Percentiles rank a stretch among this genome's conserved stretches.
Conservation (phyloP, 2,888 invertebrate genomes). For the Drosophila meridiana region DNA sequence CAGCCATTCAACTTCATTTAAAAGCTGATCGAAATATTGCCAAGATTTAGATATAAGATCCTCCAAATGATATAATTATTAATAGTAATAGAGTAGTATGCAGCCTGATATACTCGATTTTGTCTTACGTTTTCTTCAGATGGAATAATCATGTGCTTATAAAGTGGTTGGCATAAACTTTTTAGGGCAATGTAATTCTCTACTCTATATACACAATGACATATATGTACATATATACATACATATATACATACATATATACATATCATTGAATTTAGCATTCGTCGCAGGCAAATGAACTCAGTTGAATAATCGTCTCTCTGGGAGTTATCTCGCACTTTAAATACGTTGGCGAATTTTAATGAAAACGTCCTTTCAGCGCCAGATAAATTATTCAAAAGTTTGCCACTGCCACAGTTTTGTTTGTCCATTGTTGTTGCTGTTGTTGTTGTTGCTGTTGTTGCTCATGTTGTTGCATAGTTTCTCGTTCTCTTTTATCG, state of each 20-base stretch:
- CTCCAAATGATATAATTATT: too few species aligned
- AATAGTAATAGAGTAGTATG: too few species aligned
- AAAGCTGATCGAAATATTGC: too few species aligned
- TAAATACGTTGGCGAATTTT: constrained; percentile 77
- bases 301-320: constrained; percentile 79
- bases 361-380: constrained; percentile 79
- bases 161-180: too few species aligned
- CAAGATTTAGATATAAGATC: too few species aligned
- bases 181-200: neutral
- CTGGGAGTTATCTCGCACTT: constrained; percentile 77
- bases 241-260: neutral
- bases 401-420: constrained; percentile 69
- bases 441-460: constrained; percentile 18
- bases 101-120: too few species aligned
- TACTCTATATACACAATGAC: neutral
- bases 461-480: constrained; percentile 42
- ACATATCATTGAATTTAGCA: constrained; percentile 50
- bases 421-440: constrained; percentile 33
- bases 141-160: too few species aligned
- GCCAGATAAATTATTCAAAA: constrained; percentile 78
- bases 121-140: too few species aligned
- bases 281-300: constrained; percentile 77
- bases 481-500: constrained; percentile 41
- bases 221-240: neutral
- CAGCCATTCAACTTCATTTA: too few species aligned